A percentile compares a stretch with the other conserved stretches of the same genome.
phyloP scores from a whole-genome alignment of 2,797 vertebrate species.

The Nyctibius grandis region DNA sequence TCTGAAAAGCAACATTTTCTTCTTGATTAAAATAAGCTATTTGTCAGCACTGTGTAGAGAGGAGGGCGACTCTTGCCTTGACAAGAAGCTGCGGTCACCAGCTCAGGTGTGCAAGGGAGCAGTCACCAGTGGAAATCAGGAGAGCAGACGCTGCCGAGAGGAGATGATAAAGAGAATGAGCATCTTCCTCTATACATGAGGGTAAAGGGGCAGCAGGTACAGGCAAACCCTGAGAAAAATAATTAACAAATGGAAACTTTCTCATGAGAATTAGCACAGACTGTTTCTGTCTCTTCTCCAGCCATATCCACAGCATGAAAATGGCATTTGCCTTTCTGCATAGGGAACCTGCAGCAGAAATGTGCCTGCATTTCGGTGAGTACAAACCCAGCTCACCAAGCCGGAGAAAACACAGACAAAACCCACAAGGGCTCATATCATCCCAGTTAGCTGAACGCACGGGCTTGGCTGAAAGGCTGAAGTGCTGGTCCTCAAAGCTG shows the following conservation, averaged over 20 bases:
- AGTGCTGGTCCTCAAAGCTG: not conserved
- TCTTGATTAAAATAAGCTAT: not conserved
- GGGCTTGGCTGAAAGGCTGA: not conserved
- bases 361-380: not conserved
- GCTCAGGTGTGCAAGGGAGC: not conserved
- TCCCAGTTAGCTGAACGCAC: accelerated
- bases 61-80: not conserved
- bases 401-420: not conserved
- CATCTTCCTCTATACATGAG: not conserved
- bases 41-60: not conserved
- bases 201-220: not conserved
- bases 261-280: not conserved
- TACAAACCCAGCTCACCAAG: not conserved
- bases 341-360: not conserved
- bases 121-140: accelerated
- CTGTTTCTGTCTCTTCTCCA: not conserved
- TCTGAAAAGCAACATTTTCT: not conserved
- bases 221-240: not conserved
- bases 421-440: not conserved
- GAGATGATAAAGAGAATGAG: not conserved
- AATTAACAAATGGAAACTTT: not conserved
- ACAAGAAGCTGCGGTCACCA: not conserved
- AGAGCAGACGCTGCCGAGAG: not conserved
- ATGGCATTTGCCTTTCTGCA: not conserved
- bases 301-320: not conserved